These are phyloP conservation scores for Sturnus vulgaris DNA, from an alignment of 2,113 vertebrate species.

Conservation along the genomic window DNA sequence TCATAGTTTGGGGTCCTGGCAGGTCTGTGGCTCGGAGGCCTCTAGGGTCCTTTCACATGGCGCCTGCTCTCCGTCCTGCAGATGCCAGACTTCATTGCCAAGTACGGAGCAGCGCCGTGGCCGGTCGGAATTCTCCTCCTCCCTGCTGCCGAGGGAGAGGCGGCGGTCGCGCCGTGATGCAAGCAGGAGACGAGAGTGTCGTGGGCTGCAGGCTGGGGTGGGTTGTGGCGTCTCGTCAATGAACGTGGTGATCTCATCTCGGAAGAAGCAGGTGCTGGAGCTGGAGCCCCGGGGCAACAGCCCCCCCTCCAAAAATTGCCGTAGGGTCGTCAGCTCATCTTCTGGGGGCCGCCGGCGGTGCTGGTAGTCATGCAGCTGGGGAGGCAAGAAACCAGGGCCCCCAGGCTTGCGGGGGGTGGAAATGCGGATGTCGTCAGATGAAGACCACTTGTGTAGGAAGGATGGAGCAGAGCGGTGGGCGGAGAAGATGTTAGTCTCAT, in stretches of 20 bases:
- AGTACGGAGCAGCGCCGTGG: constrained; percentile 67
- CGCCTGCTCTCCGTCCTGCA: constrained; percentile 7
- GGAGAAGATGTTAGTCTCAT: constrained; percentile 80
- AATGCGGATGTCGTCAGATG: constrained; percentile 79
- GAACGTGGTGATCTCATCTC: constrained; percentile 81
- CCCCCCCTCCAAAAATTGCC: constrained; percentile 76
- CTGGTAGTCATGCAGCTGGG: constrained; percentile 65
- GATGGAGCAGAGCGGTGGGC: constrained; percentile 70
- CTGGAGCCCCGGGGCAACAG: constrained; percentile 63
- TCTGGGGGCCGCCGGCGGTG: constrained; percentile 63
- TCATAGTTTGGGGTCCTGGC: constrained; percentile 58
- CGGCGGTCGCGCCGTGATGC: constrained; percentile 43
- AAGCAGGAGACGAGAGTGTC: constrained; percentile 63
- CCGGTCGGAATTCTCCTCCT: constrained; percentile 55
- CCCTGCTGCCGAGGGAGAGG: constrained; percentile 63
- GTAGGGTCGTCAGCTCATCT: constrained; percentile 71
- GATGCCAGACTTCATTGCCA: constrained; percentile 46
- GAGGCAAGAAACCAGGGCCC: constrained; percentile 61
- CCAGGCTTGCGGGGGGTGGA: constrained; percentile 65
- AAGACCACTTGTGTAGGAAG: constrained; percentile 82
- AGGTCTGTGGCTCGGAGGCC: constrained; percentile 37
- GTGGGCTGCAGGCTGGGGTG: constrained; percentile 74
- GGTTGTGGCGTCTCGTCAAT: constrained; percentile 79
- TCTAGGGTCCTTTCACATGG: constrained; percentile 47
- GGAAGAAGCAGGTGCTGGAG: constrained; percentile 73